Percentiles rank a stretch among this genome's conserved stretches.
These are phyloP conservation scores for Ormyrus nitidulus DNA, from an alignment of 2,888 invertebrate genomes.

Conservation along the genomic window DNA sequence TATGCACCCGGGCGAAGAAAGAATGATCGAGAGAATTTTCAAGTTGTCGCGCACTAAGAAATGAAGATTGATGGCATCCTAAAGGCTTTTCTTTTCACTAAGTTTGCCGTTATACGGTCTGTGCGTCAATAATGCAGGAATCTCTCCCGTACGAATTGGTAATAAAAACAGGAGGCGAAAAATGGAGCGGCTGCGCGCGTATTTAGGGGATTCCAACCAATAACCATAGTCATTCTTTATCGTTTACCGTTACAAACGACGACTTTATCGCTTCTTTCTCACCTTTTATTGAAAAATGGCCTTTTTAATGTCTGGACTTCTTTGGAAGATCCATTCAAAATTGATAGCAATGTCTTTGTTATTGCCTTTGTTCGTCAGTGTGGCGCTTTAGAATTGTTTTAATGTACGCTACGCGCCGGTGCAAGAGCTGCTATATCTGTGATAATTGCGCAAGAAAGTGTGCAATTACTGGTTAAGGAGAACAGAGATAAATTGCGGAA, in stretches of 20 bases:
- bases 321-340: too few relatives aligned
- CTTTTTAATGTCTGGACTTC: too few relatives aligned
- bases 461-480: too few relatives aligned
- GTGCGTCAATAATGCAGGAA: constrained; percentile 41
- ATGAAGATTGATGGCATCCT: constrained; percentile 54
- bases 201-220: background rate
- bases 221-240: background rate
- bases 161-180: constrained; percentile 14
- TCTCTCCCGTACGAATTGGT: background rate
- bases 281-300: too few relatives aligned
- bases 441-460: too few relatives aligned
- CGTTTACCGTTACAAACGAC: background rate
- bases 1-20: constrained; percentile 17
- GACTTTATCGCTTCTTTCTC: too few relatives aligned
- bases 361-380: too few relatives aligned
- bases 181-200: background rate
- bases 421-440: too few relatives aligned
- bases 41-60: constrained; percentile 54
- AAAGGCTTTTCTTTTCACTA: constrained; percentile 49
- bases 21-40: constrained; percentile 49
- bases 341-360: too few relatives aligned
- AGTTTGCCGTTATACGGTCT: constrained; percentile 37
- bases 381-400: too few relatives aligned
- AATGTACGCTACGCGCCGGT: too few relatives aligned
- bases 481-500: too few relatives aligned